Evolutionary conservation across 2,797 vertebrate species (phyloP), one percentile per base, ranked within the genome.

Genomic region (Staurois parvus): DNA sequence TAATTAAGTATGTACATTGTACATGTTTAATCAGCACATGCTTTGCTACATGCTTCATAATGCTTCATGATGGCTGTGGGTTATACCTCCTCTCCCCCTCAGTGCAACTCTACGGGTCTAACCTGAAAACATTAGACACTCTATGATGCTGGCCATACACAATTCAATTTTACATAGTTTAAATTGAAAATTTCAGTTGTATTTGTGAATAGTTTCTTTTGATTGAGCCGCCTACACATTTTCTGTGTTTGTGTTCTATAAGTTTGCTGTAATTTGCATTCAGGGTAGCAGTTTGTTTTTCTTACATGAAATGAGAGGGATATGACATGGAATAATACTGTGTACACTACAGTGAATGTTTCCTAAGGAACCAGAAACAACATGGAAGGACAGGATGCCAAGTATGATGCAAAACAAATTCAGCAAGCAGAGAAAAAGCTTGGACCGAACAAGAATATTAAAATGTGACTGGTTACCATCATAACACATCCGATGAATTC

Each of bases 361-460:
- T 80, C 59, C 70, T 37, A 80, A 42, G 84, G 40, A 80, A 79
- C 69, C 19, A 85, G n/a, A 79, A 85, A 75, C 29, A 85, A 85
- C 78, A 73, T 26, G 48, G 32, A 42, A 68, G 17, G 59, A 59
- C 9, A 68, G 11, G 29, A 40, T 52, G 72, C 70, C 77, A 85
- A 75, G n/a, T 74, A 67, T 80, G 77, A 80, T 40, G 37, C 59
- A 85, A 67, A 74, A 19, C 3, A 66, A 67, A 34, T 85, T 74
- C 68, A 68, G 13, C 52, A 80, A 52, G 30, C 42, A 80, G 29
- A n/a, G 66, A 37, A 85, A 85, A 72, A 68, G 2, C 24, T 75
- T 85, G 70, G 84, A 85, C 11, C 30, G 30, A 24, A 69, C 26
- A 9, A 62, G 24, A 12, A 48, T 67, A 52, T 68, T 75, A 34